A percentile compares a stretch with the other conserved stretches of the same genome.
Conservation (phyloP, 2,797 vertebrate species). For the Microctenopoma steveboyesi region DNA sequence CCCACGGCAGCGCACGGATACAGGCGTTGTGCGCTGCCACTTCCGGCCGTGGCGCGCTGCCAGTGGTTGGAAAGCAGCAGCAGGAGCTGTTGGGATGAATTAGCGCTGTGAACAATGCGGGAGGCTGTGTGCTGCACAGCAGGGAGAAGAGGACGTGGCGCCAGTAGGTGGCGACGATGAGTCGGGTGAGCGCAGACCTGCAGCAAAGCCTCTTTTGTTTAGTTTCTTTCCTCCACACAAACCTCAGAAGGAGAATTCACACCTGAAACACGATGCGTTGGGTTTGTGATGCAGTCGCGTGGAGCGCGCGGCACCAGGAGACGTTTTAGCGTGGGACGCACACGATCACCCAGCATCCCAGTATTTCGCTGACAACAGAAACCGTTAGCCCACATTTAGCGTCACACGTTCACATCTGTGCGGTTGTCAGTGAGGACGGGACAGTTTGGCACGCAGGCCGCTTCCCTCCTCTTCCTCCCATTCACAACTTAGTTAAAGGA, state of each 20-base stretch:
- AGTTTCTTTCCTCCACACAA: constrained; percentile 7
- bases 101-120: constrained; percentile 68
- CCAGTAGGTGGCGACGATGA: constrained; percentile 77
- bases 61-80: constrained; percentile 76
- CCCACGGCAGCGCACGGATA: constrained; percentile 81
- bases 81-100: constrained; percentile 73
- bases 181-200: constrained; percentile 44
- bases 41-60: constrained; percentile 72
- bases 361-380: constrained; percentile 69
- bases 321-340: too few relatives aligned
- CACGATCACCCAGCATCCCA: constrained; percentile 26
- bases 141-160: constrained; percentile 44
- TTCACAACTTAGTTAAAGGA: constrained; percentile 60
- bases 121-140: constrained; percentile 63
- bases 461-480: constrained; percentile 41
- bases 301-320: neutral
- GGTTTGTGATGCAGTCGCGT: constrained; percentile 23
- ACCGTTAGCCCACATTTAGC: constrained; percentile 66
- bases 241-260: constrained; percentile 22
- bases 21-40: constrained; percentile 48
- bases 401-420: constrained; percentile 72
- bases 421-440: constrained; percentile 69
- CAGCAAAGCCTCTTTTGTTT: constrained; percentile 28
- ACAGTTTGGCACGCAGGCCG: constrained; percentile 40
- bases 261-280: constrained; percentile 26